Conservation (phyloP, 2,797 vertebrate species). For the Strix occidentalis region DNA sequence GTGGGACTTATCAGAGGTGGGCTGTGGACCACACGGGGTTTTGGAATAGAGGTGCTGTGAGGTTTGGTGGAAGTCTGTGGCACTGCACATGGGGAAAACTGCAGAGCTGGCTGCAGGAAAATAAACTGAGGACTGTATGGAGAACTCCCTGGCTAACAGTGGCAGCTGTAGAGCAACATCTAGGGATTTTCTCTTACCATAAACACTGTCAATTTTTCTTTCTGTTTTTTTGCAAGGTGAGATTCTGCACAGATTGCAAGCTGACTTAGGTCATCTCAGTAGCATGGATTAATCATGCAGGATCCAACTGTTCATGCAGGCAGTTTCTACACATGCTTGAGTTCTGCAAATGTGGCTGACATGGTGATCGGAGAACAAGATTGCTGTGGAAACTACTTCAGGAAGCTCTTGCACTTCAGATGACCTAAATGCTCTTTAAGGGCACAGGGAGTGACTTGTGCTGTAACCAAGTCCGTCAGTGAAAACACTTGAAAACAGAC, state of each 20-base stretch:
- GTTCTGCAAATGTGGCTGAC: constrained; percentile 22
- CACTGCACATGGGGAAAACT: not conserved
- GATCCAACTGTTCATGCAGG: not conserved
- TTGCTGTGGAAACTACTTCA: not conserved
- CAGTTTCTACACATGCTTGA: not conserved
- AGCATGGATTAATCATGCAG: not conserved
- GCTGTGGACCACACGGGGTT: not conserved
- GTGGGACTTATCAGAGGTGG: not conserved
- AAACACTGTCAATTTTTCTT: not conserved
- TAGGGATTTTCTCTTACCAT: not conserved
- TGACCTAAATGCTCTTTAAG: constrained; percentile 6
- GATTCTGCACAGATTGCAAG: not conserved
- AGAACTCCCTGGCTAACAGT: not conserved
- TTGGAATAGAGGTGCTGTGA: not conserved
- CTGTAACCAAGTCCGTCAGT: not conserved
- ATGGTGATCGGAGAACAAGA: not conserved
- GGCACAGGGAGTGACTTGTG: not conserved
- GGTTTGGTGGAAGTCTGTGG: not conserved
- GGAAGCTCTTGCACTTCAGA: not conserved
- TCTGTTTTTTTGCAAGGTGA: not conserved
- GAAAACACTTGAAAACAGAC: not conserved
- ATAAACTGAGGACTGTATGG: not conserved
- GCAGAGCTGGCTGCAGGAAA: not conserved
- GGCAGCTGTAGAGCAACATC: not conserved
- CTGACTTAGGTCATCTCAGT: not conserved